Conservation (phyloP, 2,113 vertebrate genomes). For the Pachycephala philippinensis region DNA sequence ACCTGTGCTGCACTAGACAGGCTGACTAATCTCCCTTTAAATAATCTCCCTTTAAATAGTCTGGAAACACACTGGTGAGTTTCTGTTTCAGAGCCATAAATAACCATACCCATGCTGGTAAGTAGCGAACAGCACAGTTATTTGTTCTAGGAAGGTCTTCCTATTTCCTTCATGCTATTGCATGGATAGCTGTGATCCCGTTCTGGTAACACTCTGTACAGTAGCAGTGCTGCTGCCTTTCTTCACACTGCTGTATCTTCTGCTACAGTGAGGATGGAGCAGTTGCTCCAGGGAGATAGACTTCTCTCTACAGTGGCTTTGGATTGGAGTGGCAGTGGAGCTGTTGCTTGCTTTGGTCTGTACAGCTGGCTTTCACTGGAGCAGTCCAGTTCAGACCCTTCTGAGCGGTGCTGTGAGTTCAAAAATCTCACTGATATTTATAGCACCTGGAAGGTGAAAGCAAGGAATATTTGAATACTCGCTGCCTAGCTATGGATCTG, state of each 20-base stretch:
- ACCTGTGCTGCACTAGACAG: background rate
- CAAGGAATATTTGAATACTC: background rate
- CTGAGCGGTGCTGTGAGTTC: background rate
- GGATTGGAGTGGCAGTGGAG: background rate
- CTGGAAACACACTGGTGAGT: background rate
- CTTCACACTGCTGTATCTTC: background rate
- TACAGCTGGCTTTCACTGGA: background rate
- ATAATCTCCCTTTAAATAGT: slow-evolving; percentile 59
- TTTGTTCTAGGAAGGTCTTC: background rate
- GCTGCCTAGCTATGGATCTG: background rate
- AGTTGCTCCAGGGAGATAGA: background rate
- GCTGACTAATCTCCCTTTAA: slow-evolving; percentile 55
- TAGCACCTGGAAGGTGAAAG: background rate
- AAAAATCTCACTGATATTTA: background rate
- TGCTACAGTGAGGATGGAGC: background rate
- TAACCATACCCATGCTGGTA: slow-evolving; percentile 9
- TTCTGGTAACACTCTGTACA: background rate
- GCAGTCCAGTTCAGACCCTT: background rate
- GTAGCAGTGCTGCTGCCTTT: background rate
- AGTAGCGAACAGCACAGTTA: background rate
- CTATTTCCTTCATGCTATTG: background rate
- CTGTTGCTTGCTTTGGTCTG: background rate
- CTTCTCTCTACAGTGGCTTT: background rate
- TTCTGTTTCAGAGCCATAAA: slow-evolving; percentile 48
- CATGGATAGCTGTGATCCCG: background rate